Evolutionary conservation across 2,797 vertebrate genomes (phyloP).

Genomic region (Brachyalestes nurse): DNA sequence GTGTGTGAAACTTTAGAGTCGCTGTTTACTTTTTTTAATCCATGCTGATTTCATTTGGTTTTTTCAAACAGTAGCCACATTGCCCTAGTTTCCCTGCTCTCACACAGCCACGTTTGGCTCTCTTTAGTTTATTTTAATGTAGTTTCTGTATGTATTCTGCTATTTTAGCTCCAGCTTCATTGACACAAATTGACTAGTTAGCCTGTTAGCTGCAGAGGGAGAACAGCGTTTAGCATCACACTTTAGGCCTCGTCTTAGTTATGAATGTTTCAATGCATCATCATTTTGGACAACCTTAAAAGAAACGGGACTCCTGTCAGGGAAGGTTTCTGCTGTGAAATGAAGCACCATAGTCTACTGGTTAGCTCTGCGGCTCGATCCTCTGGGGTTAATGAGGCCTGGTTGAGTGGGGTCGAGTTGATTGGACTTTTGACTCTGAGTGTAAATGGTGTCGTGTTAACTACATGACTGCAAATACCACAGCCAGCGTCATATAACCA

Average conservation of each 20-base stretch:
- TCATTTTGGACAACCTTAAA: neutral
- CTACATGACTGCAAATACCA: neutral
- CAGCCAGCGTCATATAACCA: neutral
- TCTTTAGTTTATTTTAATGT: neutral
- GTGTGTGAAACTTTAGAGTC: neutral
- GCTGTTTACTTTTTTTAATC: neutral
- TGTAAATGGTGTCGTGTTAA: slow-evolving; percentile 4
- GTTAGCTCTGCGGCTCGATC: neutral
- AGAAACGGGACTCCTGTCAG: no score
- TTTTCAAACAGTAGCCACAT: neutral
- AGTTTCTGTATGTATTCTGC: neutral
- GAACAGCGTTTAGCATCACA: neutral
- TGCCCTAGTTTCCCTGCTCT: neutral
- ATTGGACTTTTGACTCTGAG: slow-evolving; percentile 42
- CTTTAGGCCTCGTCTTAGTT: neutral
- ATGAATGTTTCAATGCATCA: no score
- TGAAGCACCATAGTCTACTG: neutral
- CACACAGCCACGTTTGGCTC: neutral
- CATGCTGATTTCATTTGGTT: neutral
- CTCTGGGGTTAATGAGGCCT: slow-evolving; percentile 9
- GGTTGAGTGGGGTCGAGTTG: neutral
- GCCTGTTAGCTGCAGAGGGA: neutral
- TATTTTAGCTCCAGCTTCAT: neutral
- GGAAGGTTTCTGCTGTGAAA: neutral
- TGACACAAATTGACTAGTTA: neutral